These are phyloP conservation scores for Crotophaga sulcirostris DNA, from an alignment of 2,113 vertebrate species.

Conservation along the genomic window DNA sequence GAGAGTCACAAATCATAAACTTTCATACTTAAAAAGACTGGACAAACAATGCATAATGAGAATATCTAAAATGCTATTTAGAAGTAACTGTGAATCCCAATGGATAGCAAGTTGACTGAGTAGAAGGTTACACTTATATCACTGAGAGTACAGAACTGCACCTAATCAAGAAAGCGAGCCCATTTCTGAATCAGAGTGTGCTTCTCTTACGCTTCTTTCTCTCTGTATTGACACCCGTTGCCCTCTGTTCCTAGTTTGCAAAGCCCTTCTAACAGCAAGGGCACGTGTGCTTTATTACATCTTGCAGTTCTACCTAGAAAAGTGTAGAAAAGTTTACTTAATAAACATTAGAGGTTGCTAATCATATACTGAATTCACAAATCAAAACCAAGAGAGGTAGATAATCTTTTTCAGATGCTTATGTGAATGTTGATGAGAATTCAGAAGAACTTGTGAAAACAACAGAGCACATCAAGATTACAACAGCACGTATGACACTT, in stretches of 20 bases:
- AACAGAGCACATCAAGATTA: background rate
- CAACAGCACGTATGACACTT: background rate
- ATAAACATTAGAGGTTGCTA: background rate
- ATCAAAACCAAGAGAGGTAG: background rate
- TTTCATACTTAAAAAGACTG: background rate
- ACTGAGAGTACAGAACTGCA: background rate
- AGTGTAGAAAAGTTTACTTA: background rate
- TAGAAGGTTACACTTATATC: background rate
- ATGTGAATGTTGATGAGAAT: background rate
- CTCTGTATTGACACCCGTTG: background rate
- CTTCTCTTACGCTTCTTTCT: background rate
- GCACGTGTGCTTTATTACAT: background rate
- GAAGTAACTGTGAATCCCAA: background rate
- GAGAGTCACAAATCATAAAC: background rate
- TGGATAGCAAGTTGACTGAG: background rate
- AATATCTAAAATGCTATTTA: background rate
- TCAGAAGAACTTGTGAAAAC: background rate
- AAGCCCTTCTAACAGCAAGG: background rate
- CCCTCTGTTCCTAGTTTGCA: background rate
- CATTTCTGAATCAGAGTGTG: background rate
- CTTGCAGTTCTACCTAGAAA: background rate
- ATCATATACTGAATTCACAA: background rate
- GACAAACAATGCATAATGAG: background rate
- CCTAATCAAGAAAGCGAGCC: background rate
- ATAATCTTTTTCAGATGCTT: background rate